Evolutionary conservation across 2,888 invertebrate genomes (phyloP).

Genomic region (Hololepta plana): DNA sequence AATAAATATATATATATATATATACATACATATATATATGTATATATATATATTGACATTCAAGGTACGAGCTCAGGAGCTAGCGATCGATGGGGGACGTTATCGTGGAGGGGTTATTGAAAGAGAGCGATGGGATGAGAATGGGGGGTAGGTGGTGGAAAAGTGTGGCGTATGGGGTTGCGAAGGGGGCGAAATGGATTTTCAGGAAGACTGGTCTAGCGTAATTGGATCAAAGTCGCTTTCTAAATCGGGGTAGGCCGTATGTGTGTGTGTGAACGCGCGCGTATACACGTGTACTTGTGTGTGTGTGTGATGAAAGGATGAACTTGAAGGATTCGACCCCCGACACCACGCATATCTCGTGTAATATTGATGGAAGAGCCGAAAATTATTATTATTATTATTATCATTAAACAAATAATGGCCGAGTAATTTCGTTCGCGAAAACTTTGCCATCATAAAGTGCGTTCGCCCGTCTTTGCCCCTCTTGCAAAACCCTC

Average conservation of each 20-base stretch:
- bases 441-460: slow-evolving; percentile 12
- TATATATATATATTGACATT: too few relatives aligned
- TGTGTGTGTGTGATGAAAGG: slow-evolving; percentile 18
- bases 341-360: slow-evolving; percentile 12
- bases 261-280: slow-evolving; percentile 1
- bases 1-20: too few relatives aligned
- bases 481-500: too few relatives aligned
- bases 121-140: background rate
- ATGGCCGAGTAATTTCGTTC: slow-evolving; percentile 12
- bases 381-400: too few relatives aligned
- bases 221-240: slow-evolving; percentile 23
- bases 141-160: slow-evolving; percentile 9
- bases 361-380: too few relatives aligned
- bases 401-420: too few relatives aligned
- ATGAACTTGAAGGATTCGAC: slow-evolving; percentile 15
- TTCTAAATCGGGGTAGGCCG: slow-evolving; percentile 16
- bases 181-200: slow-evolving; percentile 9
- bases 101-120: too few relatives aligned
- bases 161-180: slow-evolving; percentile 1
- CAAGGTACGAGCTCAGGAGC: slow-evolving; percentile 25
- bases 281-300: slow-evolving; percentile 1
- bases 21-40: too few relatives aligned
- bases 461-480: too few relatives aligned
- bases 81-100: slow-evolving; percentile 20
- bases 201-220: slow-evolving; percentile 13